Base-by-base conservation (phyloP, 2,113 vertebrate species). In the Sinocyclocheilus anophthalmus region DNA sequence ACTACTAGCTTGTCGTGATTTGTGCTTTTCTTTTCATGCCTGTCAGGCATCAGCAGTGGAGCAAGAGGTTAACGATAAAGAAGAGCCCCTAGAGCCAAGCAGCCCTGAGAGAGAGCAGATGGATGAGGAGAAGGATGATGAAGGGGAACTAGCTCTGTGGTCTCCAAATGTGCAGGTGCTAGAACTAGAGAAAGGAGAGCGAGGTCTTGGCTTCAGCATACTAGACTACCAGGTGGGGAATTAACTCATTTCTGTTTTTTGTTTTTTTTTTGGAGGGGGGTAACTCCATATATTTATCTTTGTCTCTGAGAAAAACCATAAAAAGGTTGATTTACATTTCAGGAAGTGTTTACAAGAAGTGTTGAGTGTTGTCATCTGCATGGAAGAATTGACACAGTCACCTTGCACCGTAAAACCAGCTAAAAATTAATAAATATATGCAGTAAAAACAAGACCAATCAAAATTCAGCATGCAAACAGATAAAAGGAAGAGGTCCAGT, bases 191-290 rank as follows among this genome's bases (percentile, higher is more conserved):
- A 99, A 99, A 88, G 96, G 93, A 85, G 94, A 92, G 30, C 94
- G 94, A 87, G 96, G 98, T 55, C 95, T 99, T 18, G 98, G 98
- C 90, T 99, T 99, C 95, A 99, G 98, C 94, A 97, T 99, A 93
- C 94, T 99, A 76, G 98, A 99, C 89, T 99, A 99, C 87, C 97
- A 99, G 97, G 98, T 99, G 94, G 83, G 87, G 16, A 22, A 30
- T 24, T n/a, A 24, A 26, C 55, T 53, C 9, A 37, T 20, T 69
- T 22, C 45, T 50, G 11, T 13, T 50, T 50, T 42, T 10, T 14
- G 16, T 26, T 10, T 3, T 48, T 78, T 45, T 45, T 48, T 55
- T 18, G 53, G 53, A 16, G 53, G 4, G 50, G 14, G 16, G 42
- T 16, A 55, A 18, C 16, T 50, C 42, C 2, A 76, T 8, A 57